Evolutionary conservation across 1,140 invertebrate genomes (phyloP).

Genomic region (Holotrichia oblita): DNA sequence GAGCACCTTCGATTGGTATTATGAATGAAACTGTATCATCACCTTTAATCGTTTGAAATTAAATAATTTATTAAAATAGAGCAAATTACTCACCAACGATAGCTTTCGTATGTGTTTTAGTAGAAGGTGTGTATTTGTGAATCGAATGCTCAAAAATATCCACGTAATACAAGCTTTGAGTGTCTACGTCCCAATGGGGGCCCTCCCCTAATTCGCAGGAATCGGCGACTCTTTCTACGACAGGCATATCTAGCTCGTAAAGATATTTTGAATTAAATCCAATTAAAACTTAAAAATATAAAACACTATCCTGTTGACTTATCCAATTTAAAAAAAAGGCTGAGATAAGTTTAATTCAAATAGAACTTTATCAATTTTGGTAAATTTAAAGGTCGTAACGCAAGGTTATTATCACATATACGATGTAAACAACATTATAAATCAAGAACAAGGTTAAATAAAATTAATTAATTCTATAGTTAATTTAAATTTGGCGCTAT

Average conservation of each 20-base stretch:
- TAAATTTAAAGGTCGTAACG: too few species aligned
- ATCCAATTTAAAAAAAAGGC: too few species aligned
- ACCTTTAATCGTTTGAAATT: background rate
- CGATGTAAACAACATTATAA: too few species aligned
- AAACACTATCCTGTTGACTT: too few species aligned
- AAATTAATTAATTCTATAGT: too few species aligned
- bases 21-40: conserved; percentile 20
- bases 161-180: conserved; percentile 72
- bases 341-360: too few species aligned
- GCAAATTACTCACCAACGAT: conserved; percentile 47
- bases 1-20: conserved; percentile 22
- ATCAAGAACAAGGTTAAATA: too few species aligned
- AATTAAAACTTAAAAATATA: too few species aligned
- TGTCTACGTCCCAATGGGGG: conserved; percentile 73
- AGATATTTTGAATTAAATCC: too few species aligned
- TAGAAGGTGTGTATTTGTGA: conserved; percentile 54
- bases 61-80: background rate
- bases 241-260: conserved; percentile 43
- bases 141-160: conserved; percentile 70
- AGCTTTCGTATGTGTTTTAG: conserved; percentile 52
- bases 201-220: conserved; percentile 66
- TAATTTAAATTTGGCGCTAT: too few species aligned
- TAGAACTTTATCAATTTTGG: too few species aligned
- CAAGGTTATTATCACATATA: too few species aligned
- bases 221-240: conserved; percentile 49